A percentile compares a stretch with the other conserved stretches of the same genome.
These are phyloP conservation scores for Onychomys leucogaster DNA, from an alignment of 2,797 vertebrate species.

Conservation along the genomic window DNA sequence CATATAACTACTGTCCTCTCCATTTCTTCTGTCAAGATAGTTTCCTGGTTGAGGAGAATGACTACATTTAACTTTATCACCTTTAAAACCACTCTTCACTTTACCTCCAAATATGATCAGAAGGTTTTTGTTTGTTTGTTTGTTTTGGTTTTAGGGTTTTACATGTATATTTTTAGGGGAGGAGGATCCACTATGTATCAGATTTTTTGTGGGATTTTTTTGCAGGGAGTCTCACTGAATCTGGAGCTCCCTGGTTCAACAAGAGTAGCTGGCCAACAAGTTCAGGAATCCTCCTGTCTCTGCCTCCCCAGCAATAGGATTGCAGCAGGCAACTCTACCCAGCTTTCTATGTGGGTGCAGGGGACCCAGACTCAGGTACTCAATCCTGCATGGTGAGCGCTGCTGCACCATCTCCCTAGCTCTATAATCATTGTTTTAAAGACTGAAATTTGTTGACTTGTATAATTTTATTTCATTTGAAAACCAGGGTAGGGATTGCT, in stretches of 20 bases:
- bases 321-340: not conserved
- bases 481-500: constrained; percentile 67
- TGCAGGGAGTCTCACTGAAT: not conserved
- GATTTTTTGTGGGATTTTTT: not conserved
- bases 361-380: not conserved
- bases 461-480: constrained; percentile 82
- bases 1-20: not conserved
- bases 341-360: not conserved
- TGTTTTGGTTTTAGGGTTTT: not conserved
- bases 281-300: not conserved
- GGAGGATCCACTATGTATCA: not conserved
- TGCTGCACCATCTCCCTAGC: not conserved
- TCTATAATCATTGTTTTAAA: constrained; percentile 10
- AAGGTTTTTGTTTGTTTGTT: not conserved
- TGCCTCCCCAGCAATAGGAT: not conserved
- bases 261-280: not conserved
- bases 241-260: not conserved
- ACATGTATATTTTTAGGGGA: not conserved
- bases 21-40: not conserved
- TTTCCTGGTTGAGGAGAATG: constrained; percentile 36
- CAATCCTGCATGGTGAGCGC: no score
- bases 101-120: not conserved
- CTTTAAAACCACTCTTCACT: not conserved
- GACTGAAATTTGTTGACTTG: constrained; percentile 46
- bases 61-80: not conserved